A percentile compares a stretch with the other conserved stretches of the same genome.
Evolutionary conservation across 2,113 vertebrate genomes (phyloP).

Genomic region (Chlorodrepanis virens): DNA sequence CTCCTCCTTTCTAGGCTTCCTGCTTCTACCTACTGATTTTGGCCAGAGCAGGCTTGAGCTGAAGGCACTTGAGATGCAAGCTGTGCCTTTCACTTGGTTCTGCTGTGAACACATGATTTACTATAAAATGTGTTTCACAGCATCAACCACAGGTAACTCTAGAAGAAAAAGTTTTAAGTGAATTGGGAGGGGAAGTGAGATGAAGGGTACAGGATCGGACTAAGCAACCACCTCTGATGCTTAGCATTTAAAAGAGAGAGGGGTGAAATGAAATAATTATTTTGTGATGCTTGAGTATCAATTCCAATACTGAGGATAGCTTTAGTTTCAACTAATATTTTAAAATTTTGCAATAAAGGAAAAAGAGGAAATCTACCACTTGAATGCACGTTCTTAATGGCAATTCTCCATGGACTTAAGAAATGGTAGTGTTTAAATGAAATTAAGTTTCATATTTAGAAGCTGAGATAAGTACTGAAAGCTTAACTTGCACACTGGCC

Average conservation of each 20-base stretch:
- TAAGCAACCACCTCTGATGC: neutral
- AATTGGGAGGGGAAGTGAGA: neutral
- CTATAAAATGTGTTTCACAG: neutral
- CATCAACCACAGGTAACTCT: neutral
- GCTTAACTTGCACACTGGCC: neutral
- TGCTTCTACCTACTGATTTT: neutral
- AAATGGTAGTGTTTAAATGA: neutral
- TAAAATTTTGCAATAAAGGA: neutral
- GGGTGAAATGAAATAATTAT: neutral
- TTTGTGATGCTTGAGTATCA: neutral
- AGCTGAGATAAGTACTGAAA: neutral
- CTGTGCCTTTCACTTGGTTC: neutral
- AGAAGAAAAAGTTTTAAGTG: neutral
- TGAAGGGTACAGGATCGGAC: neutral
- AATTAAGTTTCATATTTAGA: neutral
- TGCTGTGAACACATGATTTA: neutral
- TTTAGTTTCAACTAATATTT: neutral
- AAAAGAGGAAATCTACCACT: neutral
- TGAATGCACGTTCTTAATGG: neutral
- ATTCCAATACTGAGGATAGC: neutral
- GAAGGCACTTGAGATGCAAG: neutral
- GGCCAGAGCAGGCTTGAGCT: neutral
- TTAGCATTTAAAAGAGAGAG: neutral
- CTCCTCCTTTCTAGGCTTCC: neutral
- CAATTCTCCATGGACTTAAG: neutral